These are phyloP conservation scores for Fistularia tabacaria DNA, from an alignment of 2,797 vertebrate species.

Conservation along the genomic window DNA sequence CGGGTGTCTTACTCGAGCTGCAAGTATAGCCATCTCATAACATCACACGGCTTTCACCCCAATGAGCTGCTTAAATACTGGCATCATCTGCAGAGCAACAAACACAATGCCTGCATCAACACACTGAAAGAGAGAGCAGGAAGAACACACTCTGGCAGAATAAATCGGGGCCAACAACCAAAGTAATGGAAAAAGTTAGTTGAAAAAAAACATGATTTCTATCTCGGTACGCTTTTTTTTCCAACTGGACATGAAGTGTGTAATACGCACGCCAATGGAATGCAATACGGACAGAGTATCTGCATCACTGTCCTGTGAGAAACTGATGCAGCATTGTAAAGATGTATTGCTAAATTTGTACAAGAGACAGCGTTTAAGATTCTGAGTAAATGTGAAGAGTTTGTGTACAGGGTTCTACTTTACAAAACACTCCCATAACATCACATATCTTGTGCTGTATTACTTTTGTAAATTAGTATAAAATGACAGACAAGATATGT, in stretches of 20 bases:
- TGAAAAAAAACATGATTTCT: too few relatives aligned
- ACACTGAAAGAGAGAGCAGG: constrained; percentile 77
- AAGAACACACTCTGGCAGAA: constrained; percentile 73
- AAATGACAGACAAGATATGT: too few relatives aligned
- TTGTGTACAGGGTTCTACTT: constrained; percentile 18
- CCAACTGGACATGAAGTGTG: too few relatives aligned
- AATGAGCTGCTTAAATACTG: constrained; percentile 94
- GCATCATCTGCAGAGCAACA: constrained; percentile 94
- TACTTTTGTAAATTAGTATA: too few relatives aligned
- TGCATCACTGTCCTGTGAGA: neutral
- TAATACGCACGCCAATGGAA: too few relatives aligned
- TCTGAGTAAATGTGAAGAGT: constrained; percentile 7
- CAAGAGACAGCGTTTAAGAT: constrained; percentile 1
- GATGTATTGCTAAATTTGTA: constrained; percentile 18
- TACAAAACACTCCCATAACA: neutral
- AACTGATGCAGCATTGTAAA: neutral
- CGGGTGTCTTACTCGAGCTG: constrained; percentile 95
- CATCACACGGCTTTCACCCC: constrained; percentile 95
- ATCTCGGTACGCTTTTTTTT: too few relatives aligned
- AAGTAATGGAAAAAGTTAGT: constrained; percentile 1
- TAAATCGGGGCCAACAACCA: constrained; percentile 56
- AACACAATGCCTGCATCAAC: constrained; percentile 86
- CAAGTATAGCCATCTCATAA: constrained; percentile 97
- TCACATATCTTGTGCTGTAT: too few relatives aligned
- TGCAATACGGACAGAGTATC: neutral